A percentile compares a stretch with the other conserved stretches of the same genome.
These are phyloP conservation scores for Chiloscyllium punctatum DNA, from an alignment of 2,797 vertebrate species.

Conservation along the genomic window DNA sequence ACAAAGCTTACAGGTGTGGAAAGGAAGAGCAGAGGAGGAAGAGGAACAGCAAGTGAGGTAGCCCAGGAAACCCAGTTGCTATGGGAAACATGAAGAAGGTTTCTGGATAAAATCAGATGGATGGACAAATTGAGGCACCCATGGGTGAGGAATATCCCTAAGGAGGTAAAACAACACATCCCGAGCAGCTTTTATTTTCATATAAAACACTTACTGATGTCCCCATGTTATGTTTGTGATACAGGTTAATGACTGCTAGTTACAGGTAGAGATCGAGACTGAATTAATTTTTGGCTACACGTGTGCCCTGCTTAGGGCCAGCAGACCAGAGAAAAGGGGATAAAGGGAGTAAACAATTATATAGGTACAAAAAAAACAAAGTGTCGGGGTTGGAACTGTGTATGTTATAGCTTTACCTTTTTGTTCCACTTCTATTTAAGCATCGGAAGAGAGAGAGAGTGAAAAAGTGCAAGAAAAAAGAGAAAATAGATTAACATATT, in stretches of 20 bases:
- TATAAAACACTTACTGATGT: not conserved
- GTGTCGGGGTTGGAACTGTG: slow-evolving; percentile 75
- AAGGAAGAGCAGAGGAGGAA: slow-evolving; percentile 35
- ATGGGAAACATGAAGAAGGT: slow-evolving; percentile 60
- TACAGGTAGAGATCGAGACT: slow-evolving; percentile 38
- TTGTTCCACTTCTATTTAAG: slow-evolving; percentile 99
- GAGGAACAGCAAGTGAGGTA: slow-evolving; percentile 41
- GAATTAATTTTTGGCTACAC: slow-evolving; percentile 38
- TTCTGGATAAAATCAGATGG: slow-evolving; percentile 51
- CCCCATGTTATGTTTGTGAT: not conserved
- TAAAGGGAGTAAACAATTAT: slow-evolving; percentile 71
- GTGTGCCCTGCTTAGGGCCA: slow-evolving; percentile 35
- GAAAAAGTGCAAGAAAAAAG: slow-evolving; percentile 88
- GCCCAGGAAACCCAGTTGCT: slow-evolving; percentile 61
- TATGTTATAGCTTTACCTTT: slow-evolving; percentile 93
- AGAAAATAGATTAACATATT: slow-evolving; percentile 85
- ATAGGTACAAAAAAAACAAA: slow-evolving; percentile 74
- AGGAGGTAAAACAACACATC: slow-evolving; percentile 50
- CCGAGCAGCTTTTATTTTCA: not conserved
- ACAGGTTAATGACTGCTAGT: slow-evolving; percentile 4
- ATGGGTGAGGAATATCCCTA: slow-evolving; percentile 49
- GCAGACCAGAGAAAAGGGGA: slow-evolving; percentile 45
- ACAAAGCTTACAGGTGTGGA: not conserved
- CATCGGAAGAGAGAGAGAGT: slow-evolving; percentile 88
- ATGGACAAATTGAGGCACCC: slow-evolving; percentile 47